Evolutionary conservation across 2,888 invertebrate genomes (phyloP), one percentile per base, ranked within the genome.

Genomic region (Cremastobaeus sp.): DNA sequence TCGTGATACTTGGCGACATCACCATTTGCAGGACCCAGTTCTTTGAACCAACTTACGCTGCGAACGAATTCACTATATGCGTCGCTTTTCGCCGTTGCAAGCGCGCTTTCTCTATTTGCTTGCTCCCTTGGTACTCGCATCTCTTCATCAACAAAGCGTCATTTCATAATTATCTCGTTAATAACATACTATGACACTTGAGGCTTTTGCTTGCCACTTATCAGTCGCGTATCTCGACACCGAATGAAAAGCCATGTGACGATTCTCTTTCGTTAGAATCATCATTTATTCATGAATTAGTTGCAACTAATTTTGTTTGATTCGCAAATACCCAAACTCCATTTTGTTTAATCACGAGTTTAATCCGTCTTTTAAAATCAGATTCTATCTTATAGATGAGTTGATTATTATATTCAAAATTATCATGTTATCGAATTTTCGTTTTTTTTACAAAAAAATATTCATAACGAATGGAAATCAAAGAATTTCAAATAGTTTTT

Each of bases 1-100:
- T 55, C 77, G 80, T 78, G 79, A 78, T 78, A 77, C 76, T 80
- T 79, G 77, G 80, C 80, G 81, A 83, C 82, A 77, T 80, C 80
- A 78, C 81, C 77, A 69, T 78, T 77, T 76, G 68, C 75, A 21
- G 55, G 32, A 59, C 72, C 54, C 74, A 76, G 75, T 75, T 74
- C 55, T 60, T 72, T 45, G 62, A 60, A 28, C 48, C 50, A 60
- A 64, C 66, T 62, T 18, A 50, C 12, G 35, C 25, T 52, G 47
- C 43, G 8, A 21, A 45, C 41, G 32, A 28, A 35, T 30, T 47
- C 57, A 28, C 15, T 69, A 54, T 64, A 14, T 41, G 43, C 12
- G 12, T 35, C 21, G 45, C 50, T 62, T 54, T 48, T 20, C 35
- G 69, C 74, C 54, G 64, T 65, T 69, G 41, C 62, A 21, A 59